Conservation (phyloP, 2,888 invertebrate species). For the Xanthostigma xanthostigma region DNA sequence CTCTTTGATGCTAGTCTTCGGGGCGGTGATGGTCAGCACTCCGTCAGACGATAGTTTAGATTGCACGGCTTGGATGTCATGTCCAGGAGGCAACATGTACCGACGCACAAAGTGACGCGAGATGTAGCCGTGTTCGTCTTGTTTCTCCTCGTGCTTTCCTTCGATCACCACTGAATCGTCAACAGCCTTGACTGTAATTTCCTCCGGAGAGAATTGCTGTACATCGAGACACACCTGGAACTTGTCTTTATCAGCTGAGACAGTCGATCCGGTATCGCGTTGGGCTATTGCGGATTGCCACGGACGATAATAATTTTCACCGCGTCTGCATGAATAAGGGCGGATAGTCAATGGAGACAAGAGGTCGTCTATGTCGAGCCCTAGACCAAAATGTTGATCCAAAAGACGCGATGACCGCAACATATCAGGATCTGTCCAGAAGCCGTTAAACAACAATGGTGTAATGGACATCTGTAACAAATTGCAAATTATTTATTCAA, state of each 20-base stretch:
- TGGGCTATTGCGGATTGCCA: conserved; percentile 34
- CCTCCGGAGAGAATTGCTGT: conserved; percentile 41
- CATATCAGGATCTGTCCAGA: conserved; percentile 11
- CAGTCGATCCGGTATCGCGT: conserved; percentile 35
- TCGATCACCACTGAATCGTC: conserved; percentile 29
- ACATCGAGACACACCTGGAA: conserved; percentile 62
- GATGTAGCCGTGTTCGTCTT: conserved; percentile 33
- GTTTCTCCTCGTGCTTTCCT: conserved; percentile 33
- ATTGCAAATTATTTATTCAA: no score
- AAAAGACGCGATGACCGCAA: conserved; percentile 32
- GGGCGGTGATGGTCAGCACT: conserved; percentile 31
- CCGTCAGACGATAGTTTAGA: conserved; percentile 32
- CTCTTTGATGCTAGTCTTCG: conserved; percentile 22
- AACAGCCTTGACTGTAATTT: conserved; percentile 31
- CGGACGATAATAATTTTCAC: conserved; percentile 27
- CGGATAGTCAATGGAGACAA: conserved; percentile 18
- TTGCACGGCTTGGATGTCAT: conserved; percentile 27
- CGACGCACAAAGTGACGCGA: conserved; percentile 32
- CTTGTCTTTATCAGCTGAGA: conserved; percentile 46
- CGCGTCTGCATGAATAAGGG: not conserved
- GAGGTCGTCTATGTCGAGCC: conserved; percentile 33
- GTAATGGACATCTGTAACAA: conserved; percentile 1
- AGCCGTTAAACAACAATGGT: not conserved
- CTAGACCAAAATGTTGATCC: conserved; percentile 39
- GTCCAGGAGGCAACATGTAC: conserved; percentile 30